A percentile compares a stretch with the other conserved stretches of the same genome.
Evolutionary conservation across 2,113 vertebrate genomes (phyloP).

Genomic region (Sporophila hypoxantha): DNA sequence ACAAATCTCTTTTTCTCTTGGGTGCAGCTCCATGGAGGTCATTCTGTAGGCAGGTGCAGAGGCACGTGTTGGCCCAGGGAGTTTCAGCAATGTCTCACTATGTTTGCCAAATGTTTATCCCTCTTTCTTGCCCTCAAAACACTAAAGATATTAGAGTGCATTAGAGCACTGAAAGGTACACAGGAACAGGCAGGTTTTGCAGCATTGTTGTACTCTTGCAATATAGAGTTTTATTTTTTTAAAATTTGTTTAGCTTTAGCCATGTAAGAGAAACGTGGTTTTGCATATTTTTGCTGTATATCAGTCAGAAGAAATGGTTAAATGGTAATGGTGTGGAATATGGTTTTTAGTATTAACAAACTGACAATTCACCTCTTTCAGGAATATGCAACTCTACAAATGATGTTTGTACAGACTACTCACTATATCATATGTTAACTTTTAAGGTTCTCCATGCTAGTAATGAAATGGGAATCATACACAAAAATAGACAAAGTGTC

Average conservation of each 20-base stretch:
- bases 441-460: neutral
- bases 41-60: neutral
- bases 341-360: neutral
- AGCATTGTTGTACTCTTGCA: neutral
- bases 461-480: conserved; percentile 2
- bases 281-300: neutral
- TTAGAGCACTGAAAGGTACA: neutral
- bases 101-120: neutral
- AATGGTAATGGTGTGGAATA: neutral
- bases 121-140: neutral
- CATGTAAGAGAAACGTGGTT: neutral
- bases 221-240: too few species aligned
- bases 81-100: neutral
- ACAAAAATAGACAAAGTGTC: conserved; percentile 17
- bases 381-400: neutral
- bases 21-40: neutral
- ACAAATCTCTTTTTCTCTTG: neutral
- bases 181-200: neutral
- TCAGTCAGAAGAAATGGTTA: neutral
- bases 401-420: neutral
- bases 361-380: neutral
- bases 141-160: neutral
- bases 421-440: neutral
- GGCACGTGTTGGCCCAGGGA: neutral
- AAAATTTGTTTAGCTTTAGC: neutral